phyloP scores from a whole-genome alignment of 2,113 vertebrate species.

The Ammospiza nelsoni region DNA sequence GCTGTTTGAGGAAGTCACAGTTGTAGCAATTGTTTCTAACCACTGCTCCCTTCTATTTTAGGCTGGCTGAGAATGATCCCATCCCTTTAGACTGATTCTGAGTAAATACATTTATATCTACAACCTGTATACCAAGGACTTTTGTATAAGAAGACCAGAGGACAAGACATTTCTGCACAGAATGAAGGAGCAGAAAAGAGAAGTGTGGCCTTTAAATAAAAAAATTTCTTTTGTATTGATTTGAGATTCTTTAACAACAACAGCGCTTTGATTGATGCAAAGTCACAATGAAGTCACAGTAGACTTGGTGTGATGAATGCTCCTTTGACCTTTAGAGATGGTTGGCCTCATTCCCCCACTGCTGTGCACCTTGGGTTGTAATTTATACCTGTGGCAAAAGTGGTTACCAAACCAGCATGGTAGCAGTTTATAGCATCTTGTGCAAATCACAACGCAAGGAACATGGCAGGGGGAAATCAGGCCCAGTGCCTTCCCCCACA shows the following conservation, averaged over 20 bases:
- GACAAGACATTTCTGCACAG: not conserved
- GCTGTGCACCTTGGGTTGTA: slow-evolving; percentile 31
- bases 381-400: slow-evolving; percentile 55
- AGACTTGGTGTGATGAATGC: slow-evolving; percentile 28
- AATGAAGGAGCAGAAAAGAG: slow-evolving; percentile 7
- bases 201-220: not conserved
- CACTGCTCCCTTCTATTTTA: slow-evolving; percentile 25
- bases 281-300: slow-evolving; percentile 53
- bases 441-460: not conserved
- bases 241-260: slow-evolving; percentile 24
- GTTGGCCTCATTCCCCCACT: slow-evolving; percentile 33
- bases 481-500: not conserved
- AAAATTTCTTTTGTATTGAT: not conserved
- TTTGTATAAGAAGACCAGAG: not conserved
- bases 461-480: not conserved
- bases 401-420: slow-evolving; percentile 46
- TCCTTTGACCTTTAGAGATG: slow-evolving; percentile 58
- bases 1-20: slow-evolving; percentile 43
- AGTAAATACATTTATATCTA: not conserved
- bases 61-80: not conserved
- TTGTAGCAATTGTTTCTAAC: slow-evolving; percentile 33
- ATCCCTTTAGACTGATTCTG: not conserved
- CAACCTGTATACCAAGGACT: not conserved
- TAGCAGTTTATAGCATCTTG: slow-evolving; percentile 8
- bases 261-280: slow-evolving; percentile 42